Evolutionary conservation across 2,113 vertebrate genomes (phyloP), one percentile per base, ranked within the genome.

Genomic region (Gymnorhina tibicen): DNA sequence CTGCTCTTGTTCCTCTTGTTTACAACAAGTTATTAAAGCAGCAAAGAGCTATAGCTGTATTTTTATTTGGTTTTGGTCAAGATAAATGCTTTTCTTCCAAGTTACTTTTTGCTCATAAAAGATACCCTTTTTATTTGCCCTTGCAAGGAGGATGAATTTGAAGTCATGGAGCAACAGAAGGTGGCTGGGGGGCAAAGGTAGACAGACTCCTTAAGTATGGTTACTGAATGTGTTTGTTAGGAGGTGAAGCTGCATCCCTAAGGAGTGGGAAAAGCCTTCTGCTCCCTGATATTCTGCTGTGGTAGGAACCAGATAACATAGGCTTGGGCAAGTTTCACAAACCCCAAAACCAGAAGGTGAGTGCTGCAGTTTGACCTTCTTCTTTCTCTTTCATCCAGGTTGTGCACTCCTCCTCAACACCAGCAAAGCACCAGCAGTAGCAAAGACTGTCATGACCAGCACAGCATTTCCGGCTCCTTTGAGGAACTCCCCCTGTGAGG

Each of bases 401-500:
- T 96, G 94, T 33, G 96, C 97, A 7, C 97, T 99, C 77, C 95
- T 97, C 75, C 98, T 99, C 62, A 99, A 99, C 79, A 99, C 98
- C 85, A 98, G 98, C 30, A 98, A 99, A 32, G 97, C 91, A 67
- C 97, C 98, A 93, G 85, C 97, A 37, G 96, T 96, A 20, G 93
- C 98, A 85, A 97, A 98, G 52, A 97, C 98, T 7, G 82, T 98
- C 10, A 97, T 99, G 93, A 98, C 98, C 96, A 99, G 99, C 56
- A 92, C 97, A 4, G 94, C 98, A 3, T 99, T 99, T 94, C 99
- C 99, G 3, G 98, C 99, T 46, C 99, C 99, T 17, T 97, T 99
- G 62, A 99, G 99, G 96, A 99, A 99, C 94, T 99, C 99, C 19
- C 98, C 98, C 0, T 99, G 99, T 46, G 98, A 98, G 98, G 99